These are phyloP conservation scores for Drosophila mimetica DNA, from an alignment of 2,888 invertebrate genomes.

Conservation along the genomic window DNA sequence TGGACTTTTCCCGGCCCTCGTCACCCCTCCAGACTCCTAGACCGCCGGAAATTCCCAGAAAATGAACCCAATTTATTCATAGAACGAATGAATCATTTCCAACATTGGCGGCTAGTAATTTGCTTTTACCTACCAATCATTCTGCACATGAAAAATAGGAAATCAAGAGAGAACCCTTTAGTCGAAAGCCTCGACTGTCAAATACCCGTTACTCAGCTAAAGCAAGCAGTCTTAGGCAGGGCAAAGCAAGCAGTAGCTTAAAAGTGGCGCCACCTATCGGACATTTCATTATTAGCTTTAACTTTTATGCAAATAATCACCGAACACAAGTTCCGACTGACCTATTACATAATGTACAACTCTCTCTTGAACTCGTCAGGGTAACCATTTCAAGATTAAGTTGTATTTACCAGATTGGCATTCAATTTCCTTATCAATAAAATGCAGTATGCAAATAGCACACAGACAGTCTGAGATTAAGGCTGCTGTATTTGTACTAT, in stretches of 20 bases:
- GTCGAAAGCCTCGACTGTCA: too few species aligned
- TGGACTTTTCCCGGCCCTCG: slow-evolving; percentile 4
- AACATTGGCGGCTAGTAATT: slow-evolving; percentile 31
- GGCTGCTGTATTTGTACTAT: background rate
- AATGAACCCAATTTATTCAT: slow-evolving; percentile 52
- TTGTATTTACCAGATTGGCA: slow-evolving; percentile 16
- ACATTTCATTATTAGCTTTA: too few species aligned
- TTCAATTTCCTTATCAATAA: slow-evolving; percentile 26
- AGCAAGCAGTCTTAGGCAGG: too few species aligned
- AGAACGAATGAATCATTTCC: slow-evolving; percentile 21
- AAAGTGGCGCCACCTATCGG: too few species aligned
- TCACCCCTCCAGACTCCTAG: background rate
- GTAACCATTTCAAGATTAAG: slow-evolving; percentile 22
- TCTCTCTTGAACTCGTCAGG: slow-evolving; percentile 3
- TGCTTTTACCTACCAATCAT: slow-evolving; percentile 5
- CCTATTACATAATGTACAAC: slow-evolving; percentile 10
- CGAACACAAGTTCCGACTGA: background rate
- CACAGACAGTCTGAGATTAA: background rate
- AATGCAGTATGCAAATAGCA: background rate
- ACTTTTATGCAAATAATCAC: too few species aligned
- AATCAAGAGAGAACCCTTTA: too few species aligned
- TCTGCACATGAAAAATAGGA: too few species aligned
- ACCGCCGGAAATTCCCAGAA: slow-evolving; percentile 19
- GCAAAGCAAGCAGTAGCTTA: too few species aligned
- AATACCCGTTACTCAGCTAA: too few species aligned